Evolutionary conservation across 2,888 invertebrate species (phyloP).

Genomic region (Rotaria sp.): DNA sequence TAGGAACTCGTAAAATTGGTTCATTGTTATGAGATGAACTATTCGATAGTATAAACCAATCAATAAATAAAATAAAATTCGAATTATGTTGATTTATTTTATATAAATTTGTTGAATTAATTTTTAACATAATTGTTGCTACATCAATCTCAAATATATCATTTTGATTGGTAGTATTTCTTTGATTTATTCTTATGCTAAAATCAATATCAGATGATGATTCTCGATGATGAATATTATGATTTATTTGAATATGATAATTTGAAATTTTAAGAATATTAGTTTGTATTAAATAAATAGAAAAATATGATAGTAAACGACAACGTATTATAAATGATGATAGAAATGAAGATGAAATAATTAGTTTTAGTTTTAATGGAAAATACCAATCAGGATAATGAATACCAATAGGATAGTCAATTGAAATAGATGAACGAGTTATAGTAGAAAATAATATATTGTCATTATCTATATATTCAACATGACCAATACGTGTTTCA

Average conservation of each 20-base stretch:
- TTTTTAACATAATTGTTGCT: neutral
- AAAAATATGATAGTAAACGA: neutral
- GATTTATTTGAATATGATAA: neutral
- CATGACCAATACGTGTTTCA: conserved; percentile 22
- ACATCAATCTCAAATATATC: neutral
- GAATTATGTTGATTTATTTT: neutral
- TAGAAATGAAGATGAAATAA: neutral
- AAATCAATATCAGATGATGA: neutral
- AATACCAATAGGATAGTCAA: conserved; percentile 21
- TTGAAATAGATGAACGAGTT: neutral
- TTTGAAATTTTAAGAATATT: neutral
- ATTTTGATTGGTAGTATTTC: neutral
- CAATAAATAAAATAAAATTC: neutral
- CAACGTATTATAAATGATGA: neutral
- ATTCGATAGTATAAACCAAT: neutral
- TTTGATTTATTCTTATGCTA: neutral
- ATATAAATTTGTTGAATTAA: neutral
- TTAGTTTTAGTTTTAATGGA: neutral
- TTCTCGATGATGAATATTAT: neutral
- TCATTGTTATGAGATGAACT: neutral
- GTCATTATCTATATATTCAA: neutral
- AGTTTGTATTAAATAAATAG: neutral
- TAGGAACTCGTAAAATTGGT: neutral
- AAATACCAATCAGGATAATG: conserved; percentile 6
- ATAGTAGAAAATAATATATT: neutral